Base-by-base conservation (phyloP, 1,140 invertebrate species). In the Mya arenaria region DNA sequence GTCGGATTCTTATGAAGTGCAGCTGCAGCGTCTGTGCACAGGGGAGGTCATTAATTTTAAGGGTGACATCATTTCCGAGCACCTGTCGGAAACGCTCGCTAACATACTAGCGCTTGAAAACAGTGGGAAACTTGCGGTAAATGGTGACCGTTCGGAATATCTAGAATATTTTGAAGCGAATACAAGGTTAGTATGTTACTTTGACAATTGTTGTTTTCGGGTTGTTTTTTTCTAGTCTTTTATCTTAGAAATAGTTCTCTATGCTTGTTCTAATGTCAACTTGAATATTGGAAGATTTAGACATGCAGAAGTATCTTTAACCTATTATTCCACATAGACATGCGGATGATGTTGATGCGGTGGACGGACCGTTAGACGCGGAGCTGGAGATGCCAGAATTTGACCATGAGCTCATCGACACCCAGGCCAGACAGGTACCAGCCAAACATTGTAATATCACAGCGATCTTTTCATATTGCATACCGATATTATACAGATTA, bases 21-120 rank as follows among this genome's bases (percentile, higher is more conserved):
- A 39, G n/a, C 13, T 79, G 2, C 39, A 37, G 32, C 28, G 65
- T 28, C 44, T 69, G 3, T 28, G 58, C n/a, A 13, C 37, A 25
- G 75, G 75, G 30, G 63, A 79, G 17, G 63, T 56, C 13, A 34
- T 68, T 28, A 15, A 68, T n/a, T 79, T 79, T 41, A 34, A 15
- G 25, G 55, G 63, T 23, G 75, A 68, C 25, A 48, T 79, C 23
- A 79, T 23, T 19, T 79, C 75, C 28, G 75, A 79, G 28, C 37
- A 60, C n/a, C 62, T 79, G 8, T 56, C 75, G 15, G 75, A 79
- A 30, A 69, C 34, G 30, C 36, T 79, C n/a, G 15, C 30, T 30
- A 41, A 68, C 4, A 15, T 79, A 6, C 30, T 28, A 13, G 52
- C 63, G 8, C 36, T 79, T 56, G 75, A 79, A 25, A 34, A 30